phyloP scores from a whole-genome alignment of 1,140 invertebrate genomes.

The Drosophila teissieri region DNA sequence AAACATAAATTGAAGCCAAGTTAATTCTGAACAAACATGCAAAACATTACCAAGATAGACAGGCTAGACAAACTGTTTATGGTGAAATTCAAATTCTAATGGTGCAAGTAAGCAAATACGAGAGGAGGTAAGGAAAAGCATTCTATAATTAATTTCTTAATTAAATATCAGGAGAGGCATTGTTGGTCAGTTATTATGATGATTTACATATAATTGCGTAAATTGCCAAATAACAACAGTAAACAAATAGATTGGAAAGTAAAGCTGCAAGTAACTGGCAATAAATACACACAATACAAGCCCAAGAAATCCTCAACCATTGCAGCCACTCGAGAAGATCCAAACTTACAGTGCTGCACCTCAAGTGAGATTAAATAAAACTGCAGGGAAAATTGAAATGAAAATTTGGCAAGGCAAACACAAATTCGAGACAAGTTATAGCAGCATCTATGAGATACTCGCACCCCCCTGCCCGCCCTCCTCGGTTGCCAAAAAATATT shows the following conservation, averaged over 20 bases:
- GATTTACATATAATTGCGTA: slow-evolving; percentile 10
- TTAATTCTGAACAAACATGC: slow-evolving; percentile 10
- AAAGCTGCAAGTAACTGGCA: slow-evolving; percentile 1
- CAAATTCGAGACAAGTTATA: slow-evolving; percentile 76
- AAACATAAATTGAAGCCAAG: not conserved
- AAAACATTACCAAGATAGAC: not conserved
- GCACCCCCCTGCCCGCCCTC: not conserved
- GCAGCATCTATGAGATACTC: slow-evolving; percentile 48
- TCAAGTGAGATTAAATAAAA: slow-evolving; percentile 83
- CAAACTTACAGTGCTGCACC: slow-evolving; percentile 67
- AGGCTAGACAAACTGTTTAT: slow-evolving; percentile 3
- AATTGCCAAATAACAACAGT: slow-evolving; percentile 13
- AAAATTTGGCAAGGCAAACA: slow-evolving; percentile 78
- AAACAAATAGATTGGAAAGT: slow-evolving; percentile 17
- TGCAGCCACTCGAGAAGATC: slow-evolving; percentile 61
- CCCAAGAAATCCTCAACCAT: slow-evolving; percentile 10
- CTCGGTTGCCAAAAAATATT: slow-evolving; percentile 59
- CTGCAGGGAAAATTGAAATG: slow-evolving; percentile 78
- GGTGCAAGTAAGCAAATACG: not conserved
- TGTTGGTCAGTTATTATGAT: slow-evolving; percentile 10
- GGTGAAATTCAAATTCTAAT: slow-evolving; percentile 2
- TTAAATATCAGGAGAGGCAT: not conserved
- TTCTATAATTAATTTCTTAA: slow-evolving; percentile 3
- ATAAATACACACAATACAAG: slow-evolving; percentile 10
- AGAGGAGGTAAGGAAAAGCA: not conserved